These are phyloP conservation scores for Bathynomus jamesi DNA, from an alignment of 1,140 invertebrate genomes.

Conservation along the genomic window DNA sequence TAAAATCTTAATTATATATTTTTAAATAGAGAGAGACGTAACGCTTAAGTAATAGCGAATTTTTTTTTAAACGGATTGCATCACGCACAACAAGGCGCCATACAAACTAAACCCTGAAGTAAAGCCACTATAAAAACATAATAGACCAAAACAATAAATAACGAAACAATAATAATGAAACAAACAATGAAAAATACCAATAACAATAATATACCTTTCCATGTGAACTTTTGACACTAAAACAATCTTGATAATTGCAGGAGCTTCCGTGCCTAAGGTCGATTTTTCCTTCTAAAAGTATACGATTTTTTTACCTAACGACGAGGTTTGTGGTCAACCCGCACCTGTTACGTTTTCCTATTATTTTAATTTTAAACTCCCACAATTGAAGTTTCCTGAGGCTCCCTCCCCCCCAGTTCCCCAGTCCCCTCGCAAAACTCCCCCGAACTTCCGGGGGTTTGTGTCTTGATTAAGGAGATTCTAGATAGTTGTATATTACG, in stretches of 20 bases:
- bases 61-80: too few species aligned
- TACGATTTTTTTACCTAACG: background rate
- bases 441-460: too few species aligned
- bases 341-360: too few species aligned
- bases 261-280: background rate
- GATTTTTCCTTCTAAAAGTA: background rate
- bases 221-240: background rate
- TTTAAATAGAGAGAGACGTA: background rate
- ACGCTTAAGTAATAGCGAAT: background rate
- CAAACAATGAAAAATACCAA: too few species aligned
- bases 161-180: too few species aligned
- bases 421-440: background rate
- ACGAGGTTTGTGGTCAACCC: background rate
- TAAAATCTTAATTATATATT: background rate
- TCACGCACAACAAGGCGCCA: too few species aligned
- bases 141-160: too few species aligned
- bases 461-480: too few species aligned
- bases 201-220: too few species aligned
- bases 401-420: background rate
- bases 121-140: too few species aligned
- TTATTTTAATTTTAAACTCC: background rate
- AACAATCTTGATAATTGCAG: background rate
- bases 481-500: too few species aligned
- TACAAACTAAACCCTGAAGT: too few species aligned
- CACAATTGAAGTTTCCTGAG: background rate